Percentiles rank a stretch among this genome's conserved stretches.
phyloP scores from a whole-genome alignment of 2,113 vertebrate genomes.

The Podarcis muralis region DNA sequence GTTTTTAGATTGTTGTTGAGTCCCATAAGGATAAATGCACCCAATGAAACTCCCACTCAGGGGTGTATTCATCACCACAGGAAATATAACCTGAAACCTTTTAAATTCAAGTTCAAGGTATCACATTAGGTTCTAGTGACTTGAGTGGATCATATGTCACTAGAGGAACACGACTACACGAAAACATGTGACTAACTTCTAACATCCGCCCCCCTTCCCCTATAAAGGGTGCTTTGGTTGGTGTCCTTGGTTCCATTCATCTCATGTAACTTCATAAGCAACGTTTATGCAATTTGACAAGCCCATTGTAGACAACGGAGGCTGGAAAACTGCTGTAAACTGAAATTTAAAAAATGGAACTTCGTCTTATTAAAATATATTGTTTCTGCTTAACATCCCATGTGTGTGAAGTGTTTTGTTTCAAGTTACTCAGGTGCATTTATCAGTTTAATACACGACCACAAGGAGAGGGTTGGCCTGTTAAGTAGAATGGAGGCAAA shows the following conservation, averaged over 20 bases:
- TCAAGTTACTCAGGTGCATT: constrained; percentile 9
- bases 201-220: not conserved
- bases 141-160: not conserved
- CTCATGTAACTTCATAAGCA: constrained; percentile 25
- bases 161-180: constrained; percentile 15
- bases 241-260: constrained; percentile 1
- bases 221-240: constrained; percentile 8
- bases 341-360: constrained; percentile 28
- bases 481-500: not conserved
- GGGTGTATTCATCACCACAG: not conserved
- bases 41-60: not conserved
- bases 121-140: not conserved
- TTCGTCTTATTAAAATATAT: constrained; percentile 43
- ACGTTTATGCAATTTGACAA: not conserved
- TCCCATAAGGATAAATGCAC: constrained; percentile 5
- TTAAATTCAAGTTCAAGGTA: constrained; percentile 11
- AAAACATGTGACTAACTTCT: constrained; percentile 27
- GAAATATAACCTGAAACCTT: constrained; percentile 7
- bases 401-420: constrained; percentile 45
- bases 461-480: not conserved
- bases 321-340: constrained; percentile 36
- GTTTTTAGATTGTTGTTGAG: constrained; percentile 30
- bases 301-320: constrained; percentile 32
- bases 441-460: not conserved
- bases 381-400: constrained; percentile 38